Evolutionary conservation across 2,797 vertebrate genomes (phyloP), one percentile per base, ranked within the genome.

Genomic region (Cossypha polioptera): DNA sequence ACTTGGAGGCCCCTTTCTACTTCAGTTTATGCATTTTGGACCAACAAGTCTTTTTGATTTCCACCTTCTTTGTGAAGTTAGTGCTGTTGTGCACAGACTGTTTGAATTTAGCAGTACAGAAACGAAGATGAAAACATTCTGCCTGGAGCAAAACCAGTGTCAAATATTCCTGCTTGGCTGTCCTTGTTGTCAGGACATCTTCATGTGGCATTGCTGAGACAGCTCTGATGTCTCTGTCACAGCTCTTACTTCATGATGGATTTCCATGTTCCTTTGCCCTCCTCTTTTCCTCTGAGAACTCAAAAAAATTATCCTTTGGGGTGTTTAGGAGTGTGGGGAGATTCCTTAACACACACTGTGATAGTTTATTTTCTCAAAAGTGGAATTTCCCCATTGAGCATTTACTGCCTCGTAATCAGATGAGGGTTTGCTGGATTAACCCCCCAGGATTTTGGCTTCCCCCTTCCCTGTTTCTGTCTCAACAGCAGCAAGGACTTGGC

Each of bases 21-120:
- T 94, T 95, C 25, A 42, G 85, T 92, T 95, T 67, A 33, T 91
- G 79, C 66, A 9, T 93, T 86, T 69, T 86, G 94, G 91, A 93
- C 25, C 31, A 82, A 12, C 61, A 86, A 81, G 71, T 63, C 82
- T 35, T 90, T 91, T 88, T 89, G 48, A 67, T 88, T 93, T 87
- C 80, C 86, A 92, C 91, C 69, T 93, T 94, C 93, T 93, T 62
- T 93, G 81, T 89, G 90, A 65, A 93, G 73, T 43, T 66, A 74
- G 36, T 63, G 82, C 66, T 63, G 62, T 69, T 88, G 68, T 65
- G 42, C 78, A 29, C 92, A 96, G 69, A 5, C 77, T 79, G 91
- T 94, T 96, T 90, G 86, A 93, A 93, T 96, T 96, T 95, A 75
- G 79, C 59, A 90, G 69, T 53, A 40, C 83, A 89, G 91, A 85